Evolutionary conservation across 2,888 invertebrate genomes (phyloP).

Genomic region (Drosophila nigricruria): DNA sequence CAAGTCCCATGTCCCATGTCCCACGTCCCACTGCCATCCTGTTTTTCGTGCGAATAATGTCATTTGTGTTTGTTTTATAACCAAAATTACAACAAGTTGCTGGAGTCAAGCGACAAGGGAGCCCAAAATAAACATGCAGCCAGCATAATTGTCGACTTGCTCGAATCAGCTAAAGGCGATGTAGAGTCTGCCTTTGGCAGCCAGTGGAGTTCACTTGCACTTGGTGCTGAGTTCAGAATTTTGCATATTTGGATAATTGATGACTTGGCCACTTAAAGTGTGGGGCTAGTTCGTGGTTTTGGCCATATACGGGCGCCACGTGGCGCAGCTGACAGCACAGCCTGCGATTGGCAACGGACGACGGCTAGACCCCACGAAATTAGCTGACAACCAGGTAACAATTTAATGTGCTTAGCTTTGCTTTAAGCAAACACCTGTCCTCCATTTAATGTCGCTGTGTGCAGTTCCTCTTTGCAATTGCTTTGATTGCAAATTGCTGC

Average conservation of each 20-base stretch:
- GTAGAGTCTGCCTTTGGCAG: background rate
- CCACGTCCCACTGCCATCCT: conserved; percentile 56
- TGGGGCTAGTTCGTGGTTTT: conserved; percentile 6
- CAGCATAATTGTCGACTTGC: conserved; percentile 53
- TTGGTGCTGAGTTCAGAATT: conserved; percentile 26
- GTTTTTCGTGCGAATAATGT: conserved; percentile 80
- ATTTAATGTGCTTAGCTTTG: conserved; percentile 18
- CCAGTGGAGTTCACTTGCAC: background rate
- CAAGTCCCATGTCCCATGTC: conserved; percentile 7
- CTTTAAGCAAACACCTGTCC: conserved; percentile 64
- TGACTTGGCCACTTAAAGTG: conserved; percentile 1
- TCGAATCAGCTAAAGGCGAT: conserved; percentile 19
- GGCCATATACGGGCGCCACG: conserved; percentile 12
- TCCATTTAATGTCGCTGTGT: conserved; percentile 16
- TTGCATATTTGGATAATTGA: conserved; percentile 3
- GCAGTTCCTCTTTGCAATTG: conserved; percentile 26
- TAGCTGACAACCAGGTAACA: conserved; percentile 22
- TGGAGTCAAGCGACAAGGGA: conserved; percentile 42
- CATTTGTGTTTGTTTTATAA: conserved; percentile 81
- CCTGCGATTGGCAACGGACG: conserved; percentile 6
- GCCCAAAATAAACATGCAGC: conserved; percentile 47
- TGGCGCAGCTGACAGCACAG: conserved; percentile 37
- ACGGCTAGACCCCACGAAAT: conserved; percentile 36
- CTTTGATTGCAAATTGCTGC: conserved; percentile 14
- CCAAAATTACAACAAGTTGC: conserved; percentile 71